Evolutionary conservation across 2,797 vertebrate species (phyloP).

Genomic region (Manis crassicaudata): DNA sequence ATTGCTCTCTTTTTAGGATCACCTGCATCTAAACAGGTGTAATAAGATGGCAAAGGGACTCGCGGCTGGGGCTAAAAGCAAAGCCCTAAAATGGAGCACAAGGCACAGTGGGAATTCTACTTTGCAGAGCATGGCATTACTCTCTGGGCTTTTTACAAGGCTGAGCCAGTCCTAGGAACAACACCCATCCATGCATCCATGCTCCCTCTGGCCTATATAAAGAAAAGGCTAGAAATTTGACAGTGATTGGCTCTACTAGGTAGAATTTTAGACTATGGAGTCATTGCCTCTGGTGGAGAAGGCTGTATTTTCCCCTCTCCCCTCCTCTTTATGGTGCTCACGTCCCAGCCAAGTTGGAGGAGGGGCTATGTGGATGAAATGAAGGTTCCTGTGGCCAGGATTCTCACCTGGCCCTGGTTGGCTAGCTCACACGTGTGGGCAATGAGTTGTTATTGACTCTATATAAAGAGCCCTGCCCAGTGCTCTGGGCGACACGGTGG

Average conservation of each 20-base stretch:
- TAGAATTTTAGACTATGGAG: neutral
- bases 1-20: neutral
- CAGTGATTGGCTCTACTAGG: neutral
- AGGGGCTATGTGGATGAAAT: neutral
- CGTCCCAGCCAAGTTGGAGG: neutral
- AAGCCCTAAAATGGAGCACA: too few species aligned
- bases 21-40: neutral
- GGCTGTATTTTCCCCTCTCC: neutral
- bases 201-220: neutral
- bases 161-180: too few species aligned
- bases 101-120: neutral
- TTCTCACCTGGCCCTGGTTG: too few species aligned
- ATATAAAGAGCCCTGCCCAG: too few species aligned
- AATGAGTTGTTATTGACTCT: too few species aligned
- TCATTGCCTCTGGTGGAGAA: neutral
- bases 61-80: neutral
- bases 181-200: neutral
- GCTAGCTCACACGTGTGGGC: too few species aligned
- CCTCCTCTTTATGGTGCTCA: neutral
- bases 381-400: too few species aligned
- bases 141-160: neutral
- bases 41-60: neutral
- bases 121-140: rapidly evolving
- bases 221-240: neutral
- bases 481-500: too few species aligned